phyloP scores from a whole-genome alignment of 1,140 invertebrate genomes.

The Aplysia californica region DNA sequence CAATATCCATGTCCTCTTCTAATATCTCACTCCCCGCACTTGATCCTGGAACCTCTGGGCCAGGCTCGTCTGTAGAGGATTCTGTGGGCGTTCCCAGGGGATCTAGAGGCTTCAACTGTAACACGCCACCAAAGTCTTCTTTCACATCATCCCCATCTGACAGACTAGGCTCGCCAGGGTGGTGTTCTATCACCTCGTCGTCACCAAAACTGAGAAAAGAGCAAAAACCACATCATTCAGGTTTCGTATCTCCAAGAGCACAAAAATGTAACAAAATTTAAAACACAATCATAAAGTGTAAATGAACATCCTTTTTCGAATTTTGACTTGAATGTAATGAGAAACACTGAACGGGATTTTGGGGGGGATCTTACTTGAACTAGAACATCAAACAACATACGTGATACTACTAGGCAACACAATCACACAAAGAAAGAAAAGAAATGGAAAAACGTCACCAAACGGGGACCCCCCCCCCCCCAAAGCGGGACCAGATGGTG shows the following conservation, averaged over 20 bases:
- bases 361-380: too few relatives aligned
- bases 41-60: too few relatives aligned
- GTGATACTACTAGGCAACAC: too few relatives aligned
- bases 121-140: neutral
- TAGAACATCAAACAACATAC: too few relatives aligned
- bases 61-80: conserved; percentile 2
- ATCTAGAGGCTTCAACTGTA: neutral
- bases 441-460: too few relatives aligned
- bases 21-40: too few relatives aligned
- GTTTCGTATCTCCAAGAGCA: neutral
- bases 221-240: neutral
- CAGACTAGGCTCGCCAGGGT: neutral
- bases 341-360: too few relatives aligned
- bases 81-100: neutral
- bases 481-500: too few relatives aligned
- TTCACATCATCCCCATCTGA: neutral
- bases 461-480: too few relatives aligned
- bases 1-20: conserved; percentile 12
- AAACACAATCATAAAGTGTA: neutral
- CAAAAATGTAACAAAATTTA: neutral
- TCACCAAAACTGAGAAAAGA: neutral
- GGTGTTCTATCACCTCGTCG: neutral
- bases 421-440: too few relatives aligned
- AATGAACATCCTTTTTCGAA: too few relatives aligned
- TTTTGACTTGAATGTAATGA: too few relatives aligned